phyloP scores from a whole-genome alignment of 2,888 invertebrate species.

The Anticlea derivata region DNA sequence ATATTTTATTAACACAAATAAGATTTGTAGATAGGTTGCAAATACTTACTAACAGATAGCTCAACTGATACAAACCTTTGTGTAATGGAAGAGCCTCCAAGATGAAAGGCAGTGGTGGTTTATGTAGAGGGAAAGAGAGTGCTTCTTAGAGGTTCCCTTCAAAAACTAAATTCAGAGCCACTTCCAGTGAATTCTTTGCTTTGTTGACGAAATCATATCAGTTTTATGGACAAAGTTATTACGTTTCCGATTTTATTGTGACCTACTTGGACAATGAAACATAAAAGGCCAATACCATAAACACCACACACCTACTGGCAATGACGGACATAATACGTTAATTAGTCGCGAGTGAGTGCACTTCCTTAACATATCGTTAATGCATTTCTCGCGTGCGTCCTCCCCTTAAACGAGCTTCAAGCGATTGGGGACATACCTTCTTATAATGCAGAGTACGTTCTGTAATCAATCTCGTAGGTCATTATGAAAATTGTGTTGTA shows the following conservation, averaged over 20 bases:
- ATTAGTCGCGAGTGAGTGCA: conserved; percentile 58
- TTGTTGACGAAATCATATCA: conserved; percentile 3
- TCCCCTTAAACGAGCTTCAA: conserved; percentile 26
- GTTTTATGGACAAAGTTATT: conserved; percentile 19
- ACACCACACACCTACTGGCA: conserved; percentile 21
- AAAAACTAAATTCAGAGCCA: not conserved
- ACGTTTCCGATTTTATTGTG: conserved; percentile 16
- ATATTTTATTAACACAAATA: not conserved
- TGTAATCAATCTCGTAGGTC: conserved; percentile 26
- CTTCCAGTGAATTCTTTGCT: not conserved
- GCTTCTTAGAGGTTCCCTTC: not conserved
- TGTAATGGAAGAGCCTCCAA: too few species aligned
- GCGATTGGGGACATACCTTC: conserved; percentile 29
- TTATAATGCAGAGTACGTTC: conserved; percentile 19
- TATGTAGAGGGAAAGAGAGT: too few species aligned
- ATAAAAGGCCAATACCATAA: conserved; percentile 27
- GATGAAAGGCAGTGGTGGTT: too few species aligned
- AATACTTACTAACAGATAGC: too few species aligned
- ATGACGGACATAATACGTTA: conserved; percentile 41
- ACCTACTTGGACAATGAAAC: conserved; percentile 12
- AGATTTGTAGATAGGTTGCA: too few species aligned
- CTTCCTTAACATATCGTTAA: conserved; percentile 54
- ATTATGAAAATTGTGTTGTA: conserved; percentile 19
- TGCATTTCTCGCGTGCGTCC: conserved; percentile 60
- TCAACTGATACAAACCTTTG: too few species aligned